Percentiles rank a stretch among this genome's conserved stretches.
Evolutionary conservation across 2,113 vertebrate species (phyloP).

Genomic region (Poeciliopsis occidentalis): DNA sequence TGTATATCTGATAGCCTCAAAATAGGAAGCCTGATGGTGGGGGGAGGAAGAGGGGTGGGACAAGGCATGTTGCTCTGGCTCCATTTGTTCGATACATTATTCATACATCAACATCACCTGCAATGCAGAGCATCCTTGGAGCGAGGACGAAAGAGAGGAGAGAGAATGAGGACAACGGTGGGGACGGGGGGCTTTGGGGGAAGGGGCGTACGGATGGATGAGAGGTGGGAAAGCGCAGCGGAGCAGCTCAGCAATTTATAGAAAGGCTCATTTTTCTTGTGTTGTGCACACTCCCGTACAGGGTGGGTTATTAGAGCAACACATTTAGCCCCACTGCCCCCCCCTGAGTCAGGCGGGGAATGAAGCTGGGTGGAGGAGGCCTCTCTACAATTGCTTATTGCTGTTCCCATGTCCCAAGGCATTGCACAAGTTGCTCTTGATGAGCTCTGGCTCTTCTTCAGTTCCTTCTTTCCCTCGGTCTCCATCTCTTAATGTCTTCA

Average conservation of each 20-base stretch:
- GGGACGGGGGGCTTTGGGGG: not conserved
- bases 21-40: conserved; percentile 30
- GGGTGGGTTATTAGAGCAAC: conserved; percentile 63
- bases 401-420: conserved; percentile 53
- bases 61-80: conserved; percentile 6
- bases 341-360: conserved; percentile 27
- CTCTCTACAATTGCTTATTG: conserved; percentile 39
- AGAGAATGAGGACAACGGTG: not conserved
- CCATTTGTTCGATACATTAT: conserved; percentile 64
- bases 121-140: conserved; percentile 64
- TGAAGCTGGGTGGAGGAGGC: conserved; percentile 18
- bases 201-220: conserved; percentile 43
- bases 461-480: not conserved
- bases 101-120: conserved; percentile 69
- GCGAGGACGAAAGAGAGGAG: conserved; percentile 23
- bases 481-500: not conserved
- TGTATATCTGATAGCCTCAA: conserved; percentile 21
- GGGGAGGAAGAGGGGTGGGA: conserved; percentile 29
- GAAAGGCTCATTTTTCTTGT: conserved; percentile 72
- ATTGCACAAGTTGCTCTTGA: conserved; percentile 9
- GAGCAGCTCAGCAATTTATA: conserved; percentile 63
- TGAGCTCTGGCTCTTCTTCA: conserved; percentile 23
- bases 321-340: conserved; percentile 30
- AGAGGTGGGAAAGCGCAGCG: conserved; percentile 46
- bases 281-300: conserved; percentile 28